phyloP scores from a whole-genome alignment of 2,888 invertebrate species.

The Enchytraeus crypticus region DNA sequence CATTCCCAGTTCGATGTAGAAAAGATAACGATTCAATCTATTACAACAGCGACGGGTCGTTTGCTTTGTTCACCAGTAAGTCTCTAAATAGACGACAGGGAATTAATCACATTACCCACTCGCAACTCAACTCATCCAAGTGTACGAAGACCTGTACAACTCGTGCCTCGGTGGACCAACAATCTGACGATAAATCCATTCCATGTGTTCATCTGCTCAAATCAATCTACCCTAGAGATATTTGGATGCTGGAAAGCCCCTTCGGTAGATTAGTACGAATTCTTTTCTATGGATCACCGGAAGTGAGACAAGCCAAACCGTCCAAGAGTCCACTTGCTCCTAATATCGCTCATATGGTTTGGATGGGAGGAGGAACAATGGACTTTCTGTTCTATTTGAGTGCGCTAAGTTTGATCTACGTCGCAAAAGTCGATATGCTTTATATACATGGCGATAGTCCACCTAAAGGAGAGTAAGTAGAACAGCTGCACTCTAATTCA shows the following conservation, averaged over 20 bases:
- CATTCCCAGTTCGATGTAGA: constrained; percentile 16
- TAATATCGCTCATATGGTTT: constrained; percentile 39
- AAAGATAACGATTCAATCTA: constrained; percentile 14
- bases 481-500: no score
- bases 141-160: not conserved
- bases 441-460: constrained; percentile 35
- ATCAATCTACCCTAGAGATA: constrained; percentile 28
- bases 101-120: no score
- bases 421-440: constrained; percentile 34
- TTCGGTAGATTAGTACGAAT: constrained; percentile 26
- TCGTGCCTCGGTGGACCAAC: not conserved
- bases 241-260: constrained; percentile 26
- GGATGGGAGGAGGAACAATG: constrained; percentile 34
- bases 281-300: constrained; percentile 30
- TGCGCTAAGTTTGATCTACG: constrained; percentile 33
- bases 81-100: no score
- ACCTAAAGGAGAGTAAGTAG: constrained; percentile 19
- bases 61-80: not conserved
- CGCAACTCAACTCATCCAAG: no score
- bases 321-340: constrained; percentile 28
- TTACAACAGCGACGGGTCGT: not conserved
- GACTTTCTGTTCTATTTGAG: constrained; percentile 39
- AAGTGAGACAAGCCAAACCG: constrained; percentile 6
- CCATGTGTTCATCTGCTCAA: constrained; percentile 1
- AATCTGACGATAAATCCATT: not conserved